These are phyloP conservation scores for Pluvianellus socialis DNA, from an alignment of 2,113 vertebrate species.

Conservation along the genomic window DNA sequence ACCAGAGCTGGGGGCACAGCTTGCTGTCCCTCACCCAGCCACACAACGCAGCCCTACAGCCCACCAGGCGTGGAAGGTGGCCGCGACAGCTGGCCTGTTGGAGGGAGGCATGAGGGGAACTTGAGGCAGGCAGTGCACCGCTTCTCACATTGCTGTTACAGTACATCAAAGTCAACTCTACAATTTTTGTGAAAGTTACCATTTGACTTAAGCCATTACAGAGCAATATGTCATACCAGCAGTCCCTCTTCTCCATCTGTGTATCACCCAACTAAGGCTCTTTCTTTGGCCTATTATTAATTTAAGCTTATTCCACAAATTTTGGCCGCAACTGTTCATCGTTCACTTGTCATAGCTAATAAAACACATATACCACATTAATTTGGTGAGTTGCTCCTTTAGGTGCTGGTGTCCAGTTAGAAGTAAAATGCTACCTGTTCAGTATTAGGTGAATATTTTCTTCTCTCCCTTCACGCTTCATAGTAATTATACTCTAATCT, in stretches of 20 bases:
- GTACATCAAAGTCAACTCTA: background rate
- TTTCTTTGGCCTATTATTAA: background rate
- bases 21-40: background rate
- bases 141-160: background rate
- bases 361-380: background rate
- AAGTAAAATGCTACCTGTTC: background rate
- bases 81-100: accelerated
- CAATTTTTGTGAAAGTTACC: background rate
- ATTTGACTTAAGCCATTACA: background rate
- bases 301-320: background rate
- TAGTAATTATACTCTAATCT: background rate
- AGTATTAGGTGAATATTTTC: background rate
- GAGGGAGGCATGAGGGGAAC: background rate
- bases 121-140: background rate
- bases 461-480: background rate
- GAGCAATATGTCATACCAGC: background rate
- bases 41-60: background rate
- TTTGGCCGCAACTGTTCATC: background rate
- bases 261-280: background rate
- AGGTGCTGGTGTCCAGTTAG: background rate
- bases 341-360: background rate
- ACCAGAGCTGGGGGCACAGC: background rate
- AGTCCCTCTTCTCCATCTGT: background rate
- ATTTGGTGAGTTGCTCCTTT: background rate
- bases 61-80: accelerated